These are phyloP conservation scores for Etheostoma spectabile DNA, from an alignment of 2,113 vertebrate species.

Conservation along the genomic window DNA sequence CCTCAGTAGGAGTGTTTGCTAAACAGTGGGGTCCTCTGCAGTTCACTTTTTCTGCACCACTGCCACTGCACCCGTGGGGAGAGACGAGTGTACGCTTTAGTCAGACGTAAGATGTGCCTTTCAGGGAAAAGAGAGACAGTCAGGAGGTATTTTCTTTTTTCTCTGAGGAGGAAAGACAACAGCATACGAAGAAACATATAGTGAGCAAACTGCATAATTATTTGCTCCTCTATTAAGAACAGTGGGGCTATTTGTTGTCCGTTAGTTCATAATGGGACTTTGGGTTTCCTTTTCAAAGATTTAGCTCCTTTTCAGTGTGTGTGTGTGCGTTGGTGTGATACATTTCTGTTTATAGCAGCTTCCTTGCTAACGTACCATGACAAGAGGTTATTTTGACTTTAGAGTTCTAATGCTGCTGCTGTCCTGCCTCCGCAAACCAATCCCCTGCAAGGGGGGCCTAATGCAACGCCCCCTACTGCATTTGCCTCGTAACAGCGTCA, in stretches of 20 bases:
- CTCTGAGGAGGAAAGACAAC: conserved; percentile 41
- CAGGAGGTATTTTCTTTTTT: conserved; percentile 60
- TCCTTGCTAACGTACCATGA: conserved; percentile 19
- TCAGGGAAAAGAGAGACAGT: conserved; percentile 73
- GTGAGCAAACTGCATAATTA: conserved; percentile 51
- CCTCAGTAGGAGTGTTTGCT: conserved; percentile 87
- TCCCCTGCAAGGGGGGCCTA: conserved; percentile 45
- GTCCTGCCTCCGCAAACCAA: conserved; percentile 45
- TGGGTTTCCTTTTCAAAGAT: not conserved
- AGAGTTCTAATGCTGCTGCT: conserved; percentile 5
- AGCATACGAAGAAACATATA: conserved; percentile 27
- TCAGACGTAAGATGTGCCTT: conserved; percentile 79
- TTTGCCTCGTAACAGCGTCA: conserved; percentile 78
- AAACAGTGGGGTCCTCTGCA: conserved; percentile 87
- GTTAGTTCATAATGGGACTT: conserved; percentile 18
- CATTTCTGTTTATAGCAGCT: conserved; percentile 11
- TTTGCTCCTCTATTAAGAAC: not conserved
- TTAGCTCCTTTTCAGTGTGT: conserved; percentile 7
- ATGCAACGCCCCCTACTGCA: conserved; percentile 61
- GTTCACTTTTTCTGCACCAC: conserved; percentile 88
- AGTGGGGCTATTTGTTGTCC: conserved; percentile 20
- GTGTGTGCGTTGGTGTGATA: not conserved
- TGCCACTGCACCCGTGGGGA: conserved; percentile 82
- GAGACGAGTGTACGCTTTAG: conserved; percentile 80
- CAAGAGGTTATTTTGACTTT: conserved; percentile 50